These are phyloP conservation scores for Brachionus rubens DNA, from an alignment of 1,140 invertebrate genomes.

Conservation along the genomic window DNA sequence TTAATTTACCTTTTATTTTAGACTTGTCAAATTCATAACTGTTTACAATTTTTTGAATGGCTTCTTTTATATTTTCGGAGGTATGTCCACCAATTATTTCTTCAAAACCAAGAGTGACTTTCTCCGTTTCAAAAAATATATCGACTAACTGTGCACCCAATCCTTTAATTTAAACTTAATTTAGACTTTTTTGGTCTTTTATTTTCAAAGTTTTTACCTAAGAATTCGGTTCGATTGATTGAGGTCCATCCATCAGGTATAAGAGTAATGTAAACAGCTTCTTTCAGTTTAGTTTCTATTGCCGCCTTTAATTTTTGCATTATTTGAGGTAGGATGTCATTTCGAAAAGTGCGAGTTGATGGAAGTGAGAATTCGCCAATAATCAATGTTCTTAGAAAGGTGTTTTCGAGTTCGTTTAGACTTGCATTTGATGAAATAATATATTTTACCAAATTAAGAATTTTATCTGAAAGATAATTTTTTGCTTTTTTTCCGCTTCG, in stretches of 20 bases:
- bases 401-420: no score
- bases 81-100: no score
- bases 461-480: no score
- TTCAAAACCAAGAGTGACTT: no score
- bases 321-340: background rate
- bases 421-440: no score
- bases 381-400: background rate
- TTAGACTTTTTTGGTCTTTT: background rate
- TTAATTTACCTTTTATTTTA: no score
- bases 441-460: no score
- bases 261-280: no score
- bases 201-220: background rate
- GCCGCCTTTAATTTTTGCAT: constrained; percentile 1
- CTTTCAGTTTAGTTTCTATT: background rate
- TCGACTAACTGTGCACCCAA: background rate
- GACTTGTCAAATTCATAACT: no score
- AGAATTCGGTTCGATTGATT: background rate
- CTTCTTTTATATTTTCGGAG: no score
- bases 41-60: no score
- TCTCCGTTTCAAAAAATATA: background rate
- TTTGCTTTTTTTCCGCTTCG: no score
- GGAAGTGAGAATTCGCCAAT: background rate
- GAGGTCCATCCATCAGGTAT: background rate
- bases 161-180: background rate
- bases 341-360: background rate